Conservation (phyloP, 2,797 vertebrate species). For the Taenioides sp. region DNA sequence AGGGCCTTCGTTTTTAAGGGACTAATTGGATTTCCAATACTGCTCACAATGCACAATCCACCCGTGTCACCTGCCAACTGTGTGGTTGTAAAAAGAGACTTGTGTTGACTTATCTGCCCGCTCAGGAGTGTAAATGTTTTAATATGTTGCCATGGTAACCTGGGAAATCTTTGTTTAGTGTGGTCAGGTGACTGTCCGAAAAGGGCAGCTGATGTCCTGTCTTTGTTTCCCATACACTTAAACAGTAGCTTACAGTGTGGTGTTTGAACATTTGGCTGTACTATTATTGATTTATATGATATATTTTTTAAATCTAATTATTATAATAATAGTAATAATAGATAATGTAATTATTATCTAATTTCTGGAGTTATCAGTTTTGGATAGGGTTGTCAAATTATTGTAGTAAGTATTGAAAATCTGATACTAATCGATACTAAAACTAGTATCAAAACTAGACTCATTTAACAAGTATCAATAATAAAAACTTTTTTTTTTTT, state of each 20-base stretch:
- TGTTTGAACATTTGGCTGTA: neutral
- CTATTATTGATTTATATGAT: neutral
- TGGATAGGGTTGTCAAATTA: too few relatives aligned
- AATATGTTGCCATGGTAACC: constrained; percentile 51
- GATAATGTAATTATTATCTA: too few relatives aligned
- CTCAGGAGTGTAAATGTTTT: constrained; percentile 60
- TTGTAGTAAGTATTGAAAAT: too few relatives aligned
- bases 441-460: too few relatives aligned
- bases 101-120: constrained; percentile 44
- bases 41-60: constrained; percentile 20
- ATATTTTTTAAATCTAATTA: too few relatives aligned
- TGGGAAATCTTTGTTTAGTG: constrained; percentile 55
- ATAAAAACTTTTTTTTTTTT: too few relatives aligned
- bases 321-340: too few relatives aligned
- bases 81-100: constrained; percentile 31
- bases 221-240: constrained; percentile 49
- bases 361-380: too few relatives aligned
- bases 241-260: neutral
- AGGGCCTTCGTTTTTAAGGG: neutral
- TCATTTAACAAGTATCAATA: too few relatives aligned
- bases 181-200: constrained; percentile 46
- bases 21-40: constrained; percentile 14
- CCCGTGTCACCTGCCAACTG: constrained; percentile 34
- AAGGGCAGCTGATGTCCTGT: constrained; percentile 57
- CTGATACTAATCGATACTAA: too few relatives aligned